Evolutionary conservation across 2,113 vertebrate genomes (phyloP).

Genomic region (Machaerirhynchus nigripectus): DNA sequence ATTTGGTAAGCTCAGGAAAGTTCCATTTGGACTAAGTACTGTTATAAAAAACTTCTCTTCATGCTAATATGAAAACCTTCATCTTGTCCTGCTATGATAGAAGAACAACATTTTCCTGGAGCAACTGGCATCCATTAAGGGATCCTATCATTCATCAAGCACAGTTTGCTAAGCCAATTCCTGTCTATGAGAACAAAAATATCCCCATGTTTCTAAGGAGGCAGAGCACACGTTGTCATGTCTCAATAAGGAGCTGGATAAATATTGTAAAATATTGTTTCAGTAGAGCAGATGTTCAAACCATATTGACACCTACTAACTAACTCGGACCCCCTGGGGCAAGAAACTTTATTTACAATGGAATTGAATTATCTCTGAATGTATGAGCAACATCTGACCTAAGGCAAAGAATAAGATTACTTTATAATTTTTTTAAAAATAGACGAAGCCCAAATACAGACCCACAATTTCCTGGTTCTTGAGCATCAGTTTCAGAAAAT

Average conservation of each 20-base stretch:
- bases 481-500: background rate
- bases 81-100: background rate
- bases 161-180: background rate
- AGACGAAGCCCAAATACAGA: background rate
- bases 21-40: background rate
- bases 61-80: background rate
- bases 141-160: background rate
- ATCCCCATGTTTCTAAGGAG: background rate
- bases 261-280: conserved; percentile 53
- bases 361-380: background rate
- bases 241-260: conserved; percentile 26
- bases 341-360: conserved; percentile 2
- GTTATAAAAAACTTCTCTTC: background rate
- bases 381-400: background rate
- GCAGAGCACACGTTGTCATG: background rate
- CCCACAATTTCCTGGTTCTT: background rate
- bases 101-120: background rate
- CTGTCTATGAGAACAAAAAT: background rate
- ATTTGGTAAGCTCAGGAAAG: background rate
- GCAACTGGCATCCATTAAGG: background rate
- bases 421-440: background rate
- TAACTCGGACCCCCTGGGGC: background rate
- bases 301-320: conserved; percentile 24
- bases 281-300: conserved; percentile 41
- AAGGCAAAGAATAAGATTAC: background rate